Evolutionary conservation across 1,140 invertebrate genomes (phyloP), one percentile per base, ranked within the genome.

Genomic region (Pseudomyrmex pallidus): DNA sequence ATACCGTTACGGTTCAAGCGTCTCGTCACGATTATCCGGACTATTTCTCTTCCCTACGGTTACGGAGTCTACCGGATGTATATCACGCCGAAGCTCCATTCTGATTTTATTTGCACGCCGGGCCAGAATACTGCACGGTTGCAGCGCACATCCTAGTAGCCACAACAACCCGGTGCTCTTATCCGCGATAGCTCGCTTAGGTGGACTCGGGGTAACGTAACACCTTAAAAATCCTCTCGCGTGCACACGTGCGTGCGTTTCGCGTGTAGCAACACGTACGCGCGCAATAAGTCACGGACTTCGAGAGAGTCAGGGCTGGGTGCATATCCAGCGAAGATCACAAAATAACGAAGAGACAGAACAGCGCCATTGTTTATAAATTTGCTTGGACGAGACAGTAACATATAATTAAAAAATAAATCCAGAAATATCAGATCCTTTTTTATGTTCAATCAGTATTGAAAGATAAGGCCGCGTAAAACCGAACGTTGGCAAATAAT

Each of bases 171-270:
- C 5, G 35, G 50, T 56, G 57, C 56, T 87, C 82, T 84, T 86
- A 86, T 74, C 84, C 56, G 44, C 63, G 76, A 86, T 87, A 68
- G 74, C 64, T 59, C 57, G 62, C 72, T 35, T 68, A 74, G 73
- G 82, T 73, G 68, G 56, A 46, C 70, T 82, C 68, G 72, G 25
- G 35, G 85, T 86, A 86, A 86, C 68, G 15, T 86, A 86, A 86
- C 84, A 86, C 85, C 72, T 87, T 72, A 83, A 86, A 86, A 35
- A 4, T 35, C 57, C 12, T 15, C n/a, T 64, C 48, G 52, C 74
- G 20, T 22, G 62, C 63, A 77, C 63, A 77, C 48, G 35, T 59
- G 68, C 64, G 74, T 59, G 67, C 48, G 20, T 56, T 61, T 64
- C 50, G 12, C 59, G 20, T 62, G 46, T 85, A 50, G 57, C 25